Evolutionary conservation across 2,888 invertebrate species (phyloP), one percentile per base, ranked within the genome.

Genomic region (Andricus quercusramuli): DNA sequence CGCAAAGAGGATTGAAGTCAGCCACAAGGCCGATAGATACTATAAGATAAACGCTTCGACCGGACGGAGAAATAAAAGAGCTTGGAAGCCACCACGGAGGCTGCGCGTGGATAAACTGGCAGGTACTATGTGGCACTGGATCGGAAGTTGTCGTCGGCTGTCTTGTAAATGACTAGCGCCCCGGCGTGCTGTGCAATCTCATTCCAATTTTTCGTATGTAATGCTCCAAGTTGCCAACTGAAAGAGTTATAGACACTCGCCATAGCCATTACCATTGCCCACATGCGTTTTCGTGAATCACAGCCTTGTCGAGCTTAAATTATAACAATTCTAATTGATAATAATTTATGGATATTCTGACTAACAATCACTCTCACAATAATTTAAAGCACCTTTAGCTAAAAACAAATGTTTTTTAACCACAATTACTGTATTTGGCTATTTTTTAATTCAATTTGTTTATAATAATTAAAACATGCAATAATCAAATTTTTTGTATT

Each of bases 191-290:
- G 22, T 32, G 65, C 65, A 65, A 22, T 20, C 65, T 17, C 65
- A 32, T 59, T 59, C 9, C 20, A 32, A 20, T 68, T 68, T 68
- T 68, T 22, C 25, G 22, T 68, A 22, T 44, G 44, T 29, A 47
- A 25, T 22, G 22, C 25, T 68, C 25, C 6, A 44, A 47, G 68
- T 68, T 4, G 68, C 17, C 17, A 17, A 17, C 15, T 17, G 15
- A n/a, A n/a, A n/a, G n/a, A n/a, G n/a, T n/a, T n/a, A n/a, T n/a
- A n/a, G n/a, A 70, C 70, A 29, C 51, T 82, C 78, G 77, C 80
- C 70, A 79, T 83, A 80, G 79, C 80, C 83, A 80, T 83, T 82
- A 80, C 64, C 80, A 56, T 83, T 79, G 82, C 82, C 80, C 70
- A 70, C 70, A 70, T 51, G 70, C 70, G 29, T 47, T 70, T 29